Evolutionary conservation across 2,888 invertebrate species (phyloP), one percentile per base, ranked within the genome.

Genomic region (Nematopogon swammerdamellus): DNA sequence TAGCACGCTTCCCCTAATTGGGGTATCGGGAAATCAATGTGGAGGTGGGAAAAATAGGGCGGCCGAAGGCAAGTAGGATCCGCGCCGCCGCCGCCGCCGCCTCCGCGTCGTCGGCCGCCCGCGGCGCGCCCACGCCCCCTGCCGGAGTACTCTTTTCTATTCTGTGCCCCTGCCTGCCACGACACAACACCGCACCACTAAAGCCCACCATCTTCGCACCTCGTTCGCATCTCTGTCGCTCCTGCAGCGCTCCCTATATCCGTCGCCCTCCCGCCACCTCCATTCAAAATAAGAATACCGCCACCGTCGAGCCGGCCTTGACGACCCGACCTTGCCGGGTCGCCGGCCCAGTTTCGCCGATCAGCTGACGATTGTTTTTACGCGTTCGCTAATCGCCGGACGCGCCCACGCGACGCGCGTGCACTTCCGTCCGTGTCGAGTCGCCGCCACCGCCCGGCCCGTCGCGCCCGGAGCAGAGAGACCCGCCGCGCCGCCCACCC

Each of bases 261-360:
- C 36, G 36, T 36, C 36, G 36, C 36, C 36, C 36, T 36, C 36
- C 36, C n/a, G n/a, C 4, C 36, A 14, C 36, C 36, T 36, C n/a
- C 36, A 36, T 36, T 36, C 36, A 36, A 36, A 36, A 36, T 18
- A 44, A 19, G 18, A 44, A 44, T 17, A 17, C 44, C 44, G 44
- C 43, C n/a, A n/a, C n/a, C n/a, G n/a, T n/a, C n/a, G n/a, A n/a
- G 44, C 44, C 44, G 44, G 18, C 44, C 44, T 18, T 19, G 18
- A 14, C 44, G 44, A 19, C 19, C 44, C 44, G 44, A 19, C 19
- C 44, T 19, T 19, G 44, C 44, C 44, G 44, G 18, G 16, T n/a
- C 44, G 44, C 44, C 44, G 18, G 19, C 18, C 18, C 44, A 17
- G 44, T 19, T 44, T 44, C 19, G 14, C 19, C 19, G 19, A 44